Base-by-base conservation (phyloP, 2,888 invertebrate species). In the Melangyna quadrimaculata region DNA sequence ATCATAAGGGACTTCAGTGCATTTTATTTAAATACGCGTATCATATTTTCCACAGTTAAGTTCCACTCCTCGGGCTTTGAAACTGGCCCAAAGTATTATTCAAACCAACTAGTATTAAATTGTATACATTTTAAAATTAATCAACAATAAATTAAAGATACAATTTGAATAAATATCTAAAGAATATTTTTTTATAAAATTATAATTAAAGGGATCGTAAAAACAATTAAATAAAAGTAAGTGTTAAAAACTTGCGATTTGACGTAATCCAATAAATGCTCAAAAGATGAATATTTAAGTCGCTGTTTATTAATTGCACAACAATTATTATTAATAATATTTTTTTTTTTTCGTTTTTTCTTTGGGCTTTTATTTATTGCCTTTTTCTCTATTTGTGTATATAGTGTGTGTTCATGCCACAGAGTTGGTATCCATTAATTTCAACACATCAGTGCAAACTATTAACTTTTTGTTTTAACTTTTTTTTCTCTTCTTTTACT, bases 401-500 rank as follows among this genome's bases (percentile, higher is more conserved):
- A n/a, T n/a, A n/a, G 27, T 19, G 29, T 72, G 53, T 61, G 67
- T 59, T 75, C 61, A 59, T 59, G 43, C 67, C 73, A 73, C 14
- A 65, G 43, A 55, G n/a, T n/a, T n/a, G n/a, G n/a, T 67, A 37
- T 74, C 22, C 59, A 59, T 37, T 37, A 37, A 57, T 83, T 82
- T 78, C 83, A 78, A 83, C 78, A 83, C 70, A n/a, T n/a, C n/a
- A 40, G 40, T 61, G 59, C 74, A 78, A 69, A 70, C 74, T 70
- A 79, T 79, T 57, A 71, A 65, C 65, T 72, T 29, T 55, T 69
- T 29, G 24, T 27, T 40, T 48, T 32, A 32, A 45, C 12, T 65
- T 65, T 65, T 65, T 65, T n/a, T 63, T 40, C 27, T 43, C 55
- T 35, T 22, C n/a, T 61, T 57, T 22, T 40, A 35, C n/a, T 22